These are phyloP conservation scores for Drosophila novamexicana DNA, from an alignment of 1,140 invertebrate genomes.

Conservation along the genomic window DNA sequence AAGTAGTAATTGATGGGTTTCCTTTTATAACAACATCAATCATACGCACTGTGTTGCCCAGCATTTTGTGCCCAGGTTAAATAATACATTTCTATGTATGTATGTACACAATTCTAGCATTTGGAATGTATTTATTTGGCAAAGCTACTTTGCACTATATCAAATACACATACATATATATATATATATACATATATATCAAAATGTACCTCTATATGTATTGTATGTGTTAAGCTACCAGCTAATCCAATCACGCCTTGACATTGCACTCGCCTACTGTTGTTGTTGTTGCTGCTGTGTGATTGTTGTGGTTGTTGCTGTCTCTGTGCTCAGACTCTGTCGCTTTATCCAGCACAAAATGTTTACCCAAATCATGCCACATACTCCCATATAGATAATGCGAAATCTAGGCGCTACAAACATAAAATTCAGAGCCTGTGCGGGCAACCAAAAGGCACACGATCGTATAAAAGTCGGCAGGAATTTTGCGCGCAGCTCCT, in stretches of 20 bases:
- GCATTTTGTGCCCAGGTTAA: constrained; percentile 62
- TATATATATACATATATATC: constrained; percentile 12
- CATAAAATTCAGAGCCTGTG: constrained; percentile 90
- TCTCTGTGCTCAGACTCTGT: constrained; percentile 70
- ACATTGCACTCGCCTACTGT: constrained; percentile 21
- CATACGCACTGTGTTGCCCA: constrained; percentile 70
- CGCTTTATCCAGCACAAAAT: constrained; percentile 91
- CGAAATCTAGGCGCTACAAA: constrained; percentile 88
- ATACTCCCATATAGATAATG: constrained; percentile 89
- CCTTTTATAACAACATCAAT: constrained; percentile 79
- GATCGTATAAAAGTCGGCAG: constrained; percentile 89
- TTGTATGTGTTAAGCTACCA: constrained; percentile 39
- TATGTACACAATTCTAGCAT: constrained; percentile 14
- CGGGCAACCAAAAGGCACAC: constrained; percentile 92
- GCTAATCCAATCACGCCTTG: constrained; percentile 33
- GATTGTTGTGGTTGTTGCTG: neutral
- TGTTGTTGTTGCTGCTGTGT: neutral
- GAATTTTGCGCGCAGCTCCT: constrained; percentile 90
- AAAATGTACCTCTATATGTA: neutral
- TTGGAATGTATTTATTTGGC: constrained; percentile 64
- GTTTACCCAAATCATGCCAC: constrained; percentile 91
- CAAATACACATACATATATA: constrained; percentile 28
- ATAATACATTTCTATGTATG: constrained; percentile 46
- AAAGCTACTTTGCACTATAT: constrained; percentile 54
- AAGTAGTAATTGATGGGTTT: constrained; percentile 80